These are phyloP conservation scores for Poeciliopsis turneri DNA, from an alignment of 2,797 vertebrate species.

Conservation along the genomic window DNA sequence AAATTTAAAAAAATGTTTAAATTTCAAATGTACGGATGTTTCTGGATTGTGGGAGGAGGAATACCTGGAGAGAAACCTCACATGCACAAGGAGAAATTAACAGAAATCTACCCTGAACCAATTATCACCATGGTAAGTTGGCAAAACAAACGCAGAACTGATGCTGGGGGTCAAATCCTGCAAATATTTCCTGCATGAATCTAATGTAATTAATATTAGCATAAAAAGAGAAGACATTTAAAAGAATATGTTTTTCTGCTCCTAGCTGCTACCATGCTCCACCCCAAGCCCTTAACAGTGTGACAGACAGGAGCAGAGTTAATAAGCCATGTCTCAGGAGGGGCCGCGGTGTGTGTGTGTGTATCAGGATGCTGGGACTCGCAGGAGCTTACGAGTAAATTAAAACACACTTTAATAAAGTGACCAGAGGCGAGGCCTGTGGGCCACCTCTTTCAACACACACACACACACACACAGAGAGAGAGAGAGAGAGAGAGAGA, in stretches of 20 bases:
- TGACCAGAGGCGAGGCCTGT: slow-evolving; percentile 85
- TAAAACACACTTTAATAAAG: slow-evolving; percentile 90
- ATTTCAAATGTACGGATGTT: not conserved
- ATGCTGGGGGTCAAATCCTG: slow-evolving; percentile 21
- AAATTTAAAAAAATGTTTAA: not conserved
- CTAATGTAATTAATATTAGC: slow-evolving; percentile 4
- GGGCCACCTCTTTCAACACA: slow-evolving; percentile 69
- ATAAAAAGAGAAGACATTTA: slow-evolving; percentile 46
- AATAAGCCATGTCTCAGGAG: slow-evolving; percentile 76
- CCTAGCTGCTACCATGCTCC: slow-evolving; percentile 27
- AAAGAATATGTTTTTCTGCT: slow-evolving; percentile 53
- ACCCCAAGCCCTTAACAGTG: slow-evolving; percentile 57
- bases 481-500: not conserved
- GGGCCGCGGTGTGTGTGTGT: slow-evolving; percentile 16
- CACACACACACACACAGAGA: slow-evolving; percentile 20
- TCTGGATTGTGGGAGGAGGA: not conserved
- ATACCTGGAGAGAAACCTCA: not conserved
- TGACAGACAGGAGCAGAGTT: slow-evolving; percentile 77
- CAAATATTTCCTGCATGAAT: not conserved
- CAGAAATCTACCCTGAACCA: too few relatives aligned
- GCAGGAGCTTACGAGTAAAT: slow-evolving; percentile 83
- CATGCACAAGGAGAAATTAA: too few relatives aligned
- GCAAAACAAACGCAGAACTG: slow-evolving; percentile 39
- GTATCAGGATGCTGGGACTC: slow-evolving; percentile 65
- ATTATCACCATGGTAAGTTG: slow-evolving; percentile 36